Evolutionary conservation across 2,888 invertebrate species (phyloP).

Genomic region (Stratiomys singularior): DNA sequence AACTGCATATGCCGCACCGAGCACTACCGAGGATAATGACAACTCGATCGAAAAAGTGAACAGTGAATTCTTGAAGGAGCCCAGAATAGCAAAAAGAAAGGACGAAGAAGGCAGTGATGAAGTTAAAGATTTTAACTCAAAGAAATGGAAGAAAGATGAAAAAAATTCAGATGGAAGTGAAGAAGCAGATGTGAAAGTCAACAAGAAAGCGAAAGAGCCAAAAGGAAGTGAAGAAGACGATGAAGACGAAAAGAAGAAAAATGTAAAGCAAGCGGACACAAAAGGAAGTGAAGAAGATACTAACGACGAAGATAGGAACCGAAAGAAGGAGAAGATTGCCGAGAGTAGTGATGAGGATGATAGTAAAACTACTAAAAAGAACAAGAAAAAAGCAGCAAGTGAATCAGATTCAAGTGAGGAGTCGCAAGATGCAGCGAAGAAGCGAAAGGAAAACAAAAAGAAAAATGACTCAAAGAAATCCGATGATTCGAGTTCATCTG

Average conservation of each 20-base stretch:
- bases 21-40: not conserved
- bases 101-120: too few relatives aligned
- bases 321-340: not conserved
- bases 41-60: not conserved
- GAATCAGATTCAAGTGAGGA: not conserved
- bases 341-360: not conserved
- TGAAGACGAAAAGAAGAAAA: not conserved
- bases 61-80: too few relatives aligned
- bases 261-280: not conserved
- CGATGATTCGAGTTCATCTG: not conserved
- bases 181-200: not conserved
- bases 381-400: too few relatives aligned
- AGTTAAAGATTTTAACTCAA: not conserved
- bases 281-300: not conserved
- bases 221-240: not conserved
- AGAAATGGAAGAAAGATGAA: not conserved
- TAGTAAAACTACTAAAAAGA: not conserved
- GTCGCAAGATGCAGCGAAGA: too few relatives aligned
- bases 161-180: not conserved
- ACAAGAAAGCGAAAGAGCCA: not conserved
- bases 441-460: not conserved
- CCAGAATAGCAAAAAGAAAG: too few relatives aligned
- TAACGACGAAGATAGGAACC: too few relatives aligned
- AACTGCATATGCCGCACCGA: not conserved
- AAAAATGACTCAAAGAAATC: not conserved